phyloP scores from a whole-genome alignment of 2,797 vertebrate species.

The Lagodon rhomboides region DNA sequence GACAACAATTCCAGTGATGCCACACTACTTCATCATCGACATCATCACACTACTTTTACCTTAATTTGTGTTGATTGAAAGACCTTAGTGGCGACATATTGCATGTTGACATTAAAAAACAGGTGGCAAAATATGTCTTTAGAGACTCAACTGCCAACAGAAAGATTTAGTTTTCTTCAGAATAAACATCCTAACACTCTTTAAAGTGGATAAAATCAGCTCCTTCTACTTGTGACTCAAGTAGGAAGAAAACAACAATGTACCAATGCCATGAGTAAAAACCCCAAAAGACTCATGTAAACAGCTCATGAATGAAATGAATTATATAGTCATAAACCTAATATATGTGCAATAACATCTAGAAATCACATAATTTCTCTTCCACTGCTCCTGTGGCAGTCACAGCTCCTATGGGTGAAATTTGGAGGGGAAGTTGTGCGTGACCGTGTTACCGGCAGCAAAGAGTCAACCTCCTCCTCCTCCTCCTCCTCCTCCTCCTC shows the following conservation, averaged over 20 bases:
- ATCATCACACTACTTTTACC: no score
- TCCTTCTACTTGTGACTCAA: background rate
- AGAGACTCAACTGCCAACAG: background rate
- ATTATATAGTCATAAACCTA: slow-evolving; percentile 26
- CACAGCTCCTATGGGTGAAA: slow-evolving; percentile 38
- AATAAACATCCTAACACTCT: background rate
- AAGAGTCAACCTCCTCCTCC: slow-evolving; percentile 29
- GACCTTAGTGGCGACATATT: no score
- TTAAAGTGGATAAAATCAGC: background rate
- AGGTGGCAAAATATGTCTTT: background rate
- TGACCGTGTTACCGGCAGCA: slow-evolving; percentile 47
- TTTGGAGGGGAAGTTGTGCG: slow-evolving; percentile 37
- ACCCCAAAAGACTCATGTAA: slow-evolving; percentile 12
- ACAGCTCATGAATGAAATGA: slow-evolving; percentile 38
- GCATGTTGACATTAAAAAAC: no score
- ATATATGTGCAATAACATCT: slow-evolving; percentile 44
- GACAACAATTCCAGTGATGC: no score
- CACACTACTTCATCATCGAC: no score
- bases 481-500: slow-evolving; percentile 17
- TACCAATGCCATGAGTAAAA: background rate
- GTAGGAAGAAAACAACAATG: background rate
- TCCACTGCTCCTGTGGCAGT: slow-evolving; percentile 18
- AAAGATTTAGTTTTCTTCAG: background rate
- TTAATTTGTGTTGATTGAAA: no score
- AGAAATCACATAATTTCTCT: slow-evolving; percentile 29